These are phyloP conservation scores for Thalassarche chlororhynchos DNA, from an alignment of 2,113 vertebrate species.

Conservation along the genomic window DNA sequence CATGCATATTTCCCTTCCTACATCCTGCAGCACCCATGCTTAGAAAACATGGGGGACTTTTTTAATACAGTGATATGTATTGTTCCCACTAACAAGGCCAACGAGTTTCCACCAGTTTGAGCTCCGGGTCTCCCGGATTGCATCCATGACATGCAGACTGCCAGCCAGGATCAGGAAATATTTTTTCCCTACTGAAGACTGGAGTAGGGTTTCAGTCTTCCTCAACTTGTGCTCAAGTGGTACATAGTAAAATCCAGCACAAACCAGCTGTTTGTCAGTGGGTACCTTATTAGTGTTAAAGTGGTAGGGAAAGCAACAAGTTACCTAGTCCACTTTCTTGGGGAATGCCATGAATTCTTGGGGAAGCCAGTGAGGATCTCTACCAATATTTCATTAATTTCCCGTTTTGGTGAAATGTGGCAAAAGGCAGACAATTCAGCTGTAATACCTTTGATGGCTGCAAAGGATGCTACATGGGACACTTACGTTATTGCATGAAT, in stretches of 20 bases:
- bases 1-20: not conserved
- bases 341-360: not conserved
- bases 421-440: not conserved
- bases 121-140: not conserved
- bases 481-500: not conserved
- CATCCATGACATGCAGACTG: not conserved
- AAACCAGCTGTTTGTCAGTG: not conserved
- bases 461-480: not conserved
- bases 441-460: not conserved
- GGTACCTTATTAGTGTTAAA: not conserved
- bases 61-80: not conserved
- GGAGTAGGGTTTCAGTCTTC: not conserved
- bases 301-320: not conserved
- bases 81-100: not conserved
- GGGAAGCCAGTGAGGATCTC: not conserved
- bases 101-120: not conserved
- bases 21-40: not conserved
- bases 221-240: not conserved
- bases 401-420: not conserved
- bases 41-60: not conserved
- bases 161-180: not conserved
- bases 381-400: not conserved
- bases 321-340: not conserved
- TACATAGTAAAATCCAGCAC: not conserved
- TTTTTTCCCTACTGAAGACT: not conserved